Percentiles rank a stretch among this genome's conserved stretches.
Evolutionary conservation across 2,113 vertebrate species (phyloP).

Genomic region (Chlorodrepanis virens): DNA sequence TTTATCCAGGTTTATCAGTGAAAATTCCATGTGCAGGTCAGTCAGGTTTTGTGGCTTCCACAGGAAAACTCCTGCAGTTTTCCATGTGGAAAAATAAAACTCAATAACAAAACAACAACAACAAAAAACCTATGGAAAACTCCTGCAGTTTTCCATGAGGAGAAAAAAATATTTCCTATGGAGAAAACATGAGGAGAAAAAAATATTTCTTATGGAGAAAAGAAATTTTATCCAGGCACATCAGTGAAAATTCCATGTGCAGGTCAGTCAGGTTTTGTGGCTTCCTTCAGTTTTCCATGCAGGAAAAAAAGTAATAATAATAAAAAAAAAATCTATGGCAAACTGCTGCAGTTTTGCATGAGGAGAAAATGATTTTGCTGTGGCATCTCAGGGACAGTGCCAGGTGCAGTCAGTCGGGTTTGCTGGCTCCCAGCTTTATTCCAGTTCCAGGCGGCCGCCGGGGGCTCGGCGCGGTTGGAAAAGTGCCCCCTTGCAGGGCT

Average conservation of each 20-base stretch:
- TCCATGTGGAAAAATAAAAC: no score
- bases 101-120: no score
- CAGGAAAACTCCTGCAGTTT: not conserved
- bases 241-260: not conserved
- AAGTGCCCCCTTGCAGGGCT: not conserved
- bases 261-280: not conserved
- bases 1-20: not conserved
- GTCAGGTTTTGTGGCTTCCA: not conserved
- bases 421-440: not conserved
- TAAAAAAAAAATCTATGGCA: no score
- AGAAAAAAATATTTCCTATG: not conserved
- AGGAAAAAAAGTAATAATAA: no score
- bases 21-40: not conserved
- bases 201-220: no score
- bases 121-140: no score
- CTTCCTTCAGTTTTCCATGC: not conserved
- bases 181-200: no score
- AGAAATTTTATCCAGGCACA: not conserved
- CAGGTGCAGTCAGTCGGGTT: no score
- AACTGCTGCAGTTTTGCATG: no score
- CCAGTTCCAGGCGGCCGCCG: slow-evolving; percentile 5
- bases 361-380: no score
- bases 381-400: no score
- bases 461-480: not conserved
- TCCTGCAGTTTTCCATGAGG: not conserved